Evolutionary conservation across 2,888 invertebrate genomes (phyloP), one percentile per base, ranked within the genome.

Genomic region (Epinotia brunnichana): DNA sequence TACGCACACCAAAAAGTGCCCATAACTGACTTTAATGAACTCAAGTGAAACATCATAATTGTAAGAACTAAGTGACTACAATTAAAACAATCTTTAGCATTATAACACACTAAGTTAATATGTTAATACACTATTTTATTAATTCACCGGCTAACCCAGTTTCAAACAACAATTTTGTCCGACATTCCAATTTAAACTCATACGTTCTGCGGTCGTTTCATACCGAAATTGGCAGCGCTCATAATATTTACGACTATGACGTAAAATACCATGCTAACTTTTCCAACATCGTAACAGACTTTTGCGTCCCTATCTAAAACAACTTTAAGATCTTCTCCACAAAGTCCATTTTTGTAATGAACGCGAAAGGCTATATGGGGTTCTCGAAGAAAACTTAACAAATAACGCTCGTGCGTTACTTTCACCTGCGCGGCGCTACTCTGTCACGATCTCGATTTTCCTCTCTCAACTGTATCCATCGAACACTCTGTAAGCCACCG

Each of bases 161-260:
- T 64, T 15, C 21, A 39, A 41, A 19, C 53, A 29, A 39, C 53
- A 53, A 54, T 64, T 19, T 39, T 39, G 19, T 19, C 48, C 51
- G 39, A 59, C 39, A 48, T 57, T 59, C 53, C 54, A 44, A 53
- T 60, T 62, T 21, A 48, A 51, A 70, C 64, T 21, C 5, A 54
- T 62, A 17, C 66, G 24, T 35, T 60, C 17, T 39, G 48, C 29
- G 41, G 29, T 57, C 41, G 21, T 73, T 63, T 35, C 62, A 41
- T 54, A 53, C 68, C 29, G 29, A 73, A 73, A 63, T 63, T 51
- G 63, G 72, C 54, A 54, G 21, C 51, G 48, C 62, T 53, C 68
- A 63, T 69, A 73, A 69, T 59, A 69, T 69, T 62, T 63, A 68
- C 57, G 54, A 63, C 56, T 57, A 63, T 73, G 73, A 63, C 73